phyloP scores from a whole-genome alignment of 2,888 invertebrate genomes.

The Caenorhabditis drosophilae region DNA sequence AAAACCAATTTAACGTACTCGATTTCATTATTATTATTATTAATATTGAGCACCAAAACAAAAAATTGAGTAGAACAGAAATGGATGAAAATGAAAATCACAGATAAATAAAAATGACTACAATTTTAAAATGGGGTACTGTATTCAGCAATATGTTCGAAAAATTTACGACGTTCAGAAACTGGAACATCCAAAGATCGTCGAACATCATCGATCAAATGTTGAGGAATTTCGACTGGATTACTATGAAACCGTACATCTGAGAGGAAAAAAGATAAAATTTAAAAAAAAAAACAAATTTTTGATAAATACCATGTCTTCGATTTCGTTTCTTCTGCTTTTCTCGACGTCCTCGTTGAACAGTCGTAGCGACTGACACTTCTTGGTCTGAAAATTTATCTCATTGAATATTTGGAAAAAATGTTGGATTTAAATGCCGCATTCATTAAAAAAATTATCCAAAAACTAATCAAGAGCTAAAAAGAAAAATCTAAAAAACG shows the following conservation, averaged over 20 bases:
- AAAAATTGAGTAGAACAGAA: not conserved
- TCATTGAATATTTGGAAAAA: no score
- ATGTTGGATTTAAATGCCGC: not conserved
- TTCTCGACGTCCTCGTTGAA: slow-evolving; percentile 36
- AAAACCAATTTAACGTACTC: not conserved
- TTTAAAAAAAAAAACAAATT: not conserved
- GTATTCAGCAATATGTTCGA: slow-evolving; percentile 66
- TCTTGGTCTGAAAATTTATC: slow-evolving; percentile 41
- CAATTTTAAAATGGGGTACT: slow-evolving; percentile 55
- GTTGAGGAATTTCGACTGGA: slow-evolving; percentile 50
- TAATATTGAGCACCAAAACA: not conserved
- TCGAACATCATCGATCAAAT: slow-evolving; percentile 41
- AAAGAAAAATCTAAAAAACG: not conserved
- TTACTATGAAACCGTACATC: slow-evolving; percentile 66
- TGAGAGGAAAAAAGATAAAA: slow-evolving; percentile 28
- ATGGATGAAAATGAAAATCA: slow-evolving; percentile 9
- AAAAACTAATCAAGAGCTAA: not conserved
- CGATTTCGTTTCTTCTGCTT: slow-evolving; percentile 45
- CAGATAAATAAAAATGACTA: slow-evolving; percentile 21
- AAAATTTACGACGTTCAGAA: slow-evolving; percentile 65
- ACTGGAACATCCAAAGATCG: slow-evolving; percentile 60
- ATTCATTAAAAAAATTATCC: not conserved
- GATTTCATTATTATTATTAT: no score
- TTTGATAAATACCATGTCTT: slow-evolving; percentile 38
- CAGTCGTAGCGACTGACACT: slow-evolving; percentile 41